Percentiles rank a stretch among this genome's conserved stretches.
These are phyloP conservation scores for Folsomia candida DNA, from an alignment of 2,888 invertebrate species.

Conservation along the genomic window DNA sequence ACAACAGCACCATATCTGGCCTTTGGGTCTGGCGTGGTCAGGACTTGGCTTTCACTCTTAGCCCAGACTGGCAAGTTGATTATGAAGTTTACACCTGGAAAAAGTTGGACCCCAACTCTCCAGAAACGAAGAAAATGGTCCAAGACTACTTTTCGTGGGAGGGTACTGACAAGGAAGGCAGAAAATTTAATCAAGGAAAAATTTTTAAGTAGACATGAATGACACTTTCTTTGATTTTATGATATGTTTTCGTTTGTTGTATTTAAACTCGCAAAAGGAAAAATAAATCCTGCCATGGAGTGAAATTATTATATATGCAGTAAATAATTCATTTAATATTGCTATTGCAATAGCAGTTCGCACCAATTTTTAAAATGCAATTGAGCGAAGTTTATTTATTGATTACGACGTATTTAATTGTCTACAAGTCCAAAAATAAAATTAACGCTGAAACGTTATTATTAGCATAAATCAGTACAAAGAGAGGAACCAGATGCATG, in stretches of 20 bases:
- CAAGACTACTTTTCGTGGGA: constrained; percentile 87
- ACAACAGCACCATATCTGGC: constrained; percentile 89
- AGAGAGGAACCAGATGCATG: not conserved
- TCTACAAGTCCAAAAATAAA: not conserved
- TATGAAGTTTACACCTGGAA: constrained; percentile 95
- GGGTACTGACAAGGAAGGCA: constrained; percentile 80
- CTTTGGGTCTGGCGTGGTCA: constrained; percentile 98
- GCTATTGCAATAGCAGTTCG: not conserved
- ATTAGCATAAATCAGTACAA: not conserved
- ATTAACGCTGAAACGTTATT: not conserved
- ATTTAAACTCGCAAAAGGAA: not conserved
- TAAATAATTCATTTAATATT: not conserved
- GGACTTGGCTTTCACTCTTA: constrained; percentile 84
- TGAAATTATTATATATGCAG: too few species aligned
- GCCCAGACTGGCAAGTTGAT: constrained; percentile 93
- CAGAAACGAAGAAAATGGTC: constrained; percentile 81
- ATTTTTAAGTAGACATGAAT: constrained; percentile 81
- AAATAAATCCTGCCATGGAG: constrained; percentile 9
- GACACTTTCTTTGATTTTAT: not conserved
- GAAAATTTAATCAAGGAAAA: constrained; percentile 97
- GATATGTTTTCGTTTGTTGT: not conserved
- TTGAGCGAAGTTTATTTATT: not conserved
- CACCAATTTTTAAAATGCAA: not conserved
- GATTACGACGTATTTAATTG: not conserved
- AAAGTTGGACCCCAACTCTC: constrained; percentile 77